Percentiles rank a stretch among this genome's conserved stretches.
These are phyloP conservation scores for Rhodeus uyekii DNA, from an alignment of 2,797 vertebrate species.

Conservation along the genomic window DNA sequence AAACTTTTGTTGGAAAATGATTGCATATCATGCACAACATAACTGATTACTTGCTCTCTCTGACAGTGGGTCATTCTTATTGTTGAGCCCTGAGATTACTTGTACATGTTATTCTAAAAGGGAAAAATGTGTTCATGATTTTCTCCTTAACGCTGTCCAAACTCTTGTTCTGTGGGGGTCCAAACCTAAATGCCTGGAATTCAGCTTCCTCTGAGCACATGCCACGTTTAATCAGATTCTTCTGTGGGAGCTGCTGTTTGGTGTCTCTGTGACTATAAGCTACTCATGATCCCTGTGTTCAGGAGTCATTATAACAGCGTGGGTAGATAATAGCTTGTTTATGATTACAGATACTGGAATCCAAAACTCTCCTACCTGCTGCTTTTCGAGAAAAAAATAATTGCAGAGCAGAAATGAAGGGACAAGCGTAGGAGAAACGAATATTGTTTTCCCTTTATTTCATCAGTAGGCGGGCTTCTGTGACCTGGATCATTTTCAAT, in stretches of 20 bases:
- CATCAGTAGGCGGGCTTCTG: slow-evolving; percentile 43
- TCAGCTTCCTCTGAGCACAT: slow-evolving; percentile 1
- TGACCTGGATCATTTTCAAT: slow-evolving; percentile 33
- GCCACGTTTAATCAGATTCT: not conserved
- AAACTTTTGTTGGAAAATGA: no score
- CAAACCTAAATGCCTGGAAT: slow-evolving; percentile 29
- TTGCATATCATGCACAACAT: not conserved
- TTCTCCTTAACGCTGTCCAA: not conserved
- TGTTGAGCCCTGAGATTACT: not conserved
- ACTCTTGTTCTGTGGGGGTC: not conserved
- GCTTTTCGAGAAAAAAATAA: slow-evolving; percentile 58
- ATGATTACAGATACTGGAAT: slow-evolving; percentile 55
- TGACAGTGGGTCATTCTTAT: not conserved
- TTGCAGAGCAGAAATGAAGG: slow-evolving; percentile 52
- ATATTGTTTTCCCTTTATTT: slow-evolving; percentile 62
- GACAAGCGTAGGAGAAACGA: slow-evolving; percentile 50
- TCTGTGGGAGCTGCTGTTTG: slow-evolving; percentile 15
- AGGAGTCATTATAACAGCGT: slow-evolving; percentile 31
- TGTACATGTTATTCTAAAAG: not conserved
- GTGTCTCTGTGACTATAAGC: slow-evolving; percentile 28
- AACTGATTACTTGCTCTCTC: not conserved
- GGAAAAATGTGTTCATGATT: not conserved
- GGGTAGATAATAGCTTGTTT: slow-evolving; percentile 59
- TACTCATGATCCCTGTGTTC: not conserved
- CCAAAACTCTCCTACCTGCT: slow-evolving; percentile 62